These are phyloP conservation scores for Drosophila siamana DNA, from an alignment of 2,888 invertebrate species.

Conservation along the genomic window DNA sequence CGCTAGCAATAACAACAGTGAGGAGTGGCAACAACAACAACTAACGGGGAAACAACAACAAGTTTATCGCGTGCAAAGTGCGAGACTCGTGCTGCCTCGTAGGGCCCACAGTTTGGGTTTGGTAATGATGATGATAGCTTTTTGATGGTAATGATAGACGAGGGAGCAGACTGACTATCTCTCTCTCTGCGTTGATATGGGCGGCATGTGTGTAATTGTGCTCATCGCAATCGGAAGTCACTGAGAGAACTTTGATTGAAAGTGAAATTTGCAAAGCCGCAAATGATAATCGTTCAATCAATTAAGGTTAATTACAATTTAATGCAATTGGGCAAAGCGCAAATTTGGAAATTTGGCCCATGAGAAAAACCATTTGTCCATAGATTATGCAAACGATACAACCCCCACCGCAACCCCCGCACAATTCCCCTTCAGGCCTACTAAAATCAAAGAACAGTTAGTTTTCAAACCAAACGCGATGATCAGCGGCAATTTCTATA, in stretches of 20 bases:
- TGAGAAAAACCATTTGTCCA: constrained; percentile 36
- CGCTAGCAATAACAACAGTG: constrained; percentile 21
- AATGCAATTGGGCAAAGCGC: constrained; percentile 58
- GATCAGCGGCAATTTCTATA: constrained; percentile 56
- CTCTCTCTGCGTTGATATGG: constrained; percentile 23
- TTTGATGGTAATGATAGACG: constrained; percentile 77
- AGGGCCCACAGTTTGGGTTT: constrained; percentile 43
- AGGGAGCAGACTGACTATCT: constrained; percentile 36
- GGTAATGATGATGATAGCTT: constrained; percentile 80
- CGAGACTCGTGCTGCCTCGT: constrained; percentile 70
- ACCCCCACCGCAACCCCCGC: neutral
- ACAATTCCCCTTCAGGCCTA: neutral
- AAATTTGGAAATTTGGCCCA: constrained; percentile 41
- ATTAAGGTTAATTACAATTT: constrained; percentile 78
- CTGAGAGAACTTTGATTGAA: constrained; percentile 63
- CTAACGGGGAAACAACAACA: constrained; percentile 36
- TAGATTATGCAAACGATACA: constrained; percentile 65
- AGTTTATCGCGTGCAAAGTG: constrained; percentile 71
- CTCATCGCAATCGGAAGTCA: constrained; percentile 68
- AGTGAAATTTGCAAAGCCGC: constrained; percentile 68
- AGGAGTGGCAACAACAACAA: constrained; percentile 20
- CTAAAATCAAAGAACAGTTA: constrained; percentile 65
- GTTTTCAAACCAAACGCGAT: constrained; percentile 51
- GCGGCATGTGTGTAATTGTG: constrained; percentile 47
- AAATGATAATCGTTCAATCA: constrained; percentile 76